Evolutionary conservation across 2,797 vertebrate species (phyloP), one percentile per base, ranked within the genome.

Genomic region (Sphenopsis melanotis): DNA sequence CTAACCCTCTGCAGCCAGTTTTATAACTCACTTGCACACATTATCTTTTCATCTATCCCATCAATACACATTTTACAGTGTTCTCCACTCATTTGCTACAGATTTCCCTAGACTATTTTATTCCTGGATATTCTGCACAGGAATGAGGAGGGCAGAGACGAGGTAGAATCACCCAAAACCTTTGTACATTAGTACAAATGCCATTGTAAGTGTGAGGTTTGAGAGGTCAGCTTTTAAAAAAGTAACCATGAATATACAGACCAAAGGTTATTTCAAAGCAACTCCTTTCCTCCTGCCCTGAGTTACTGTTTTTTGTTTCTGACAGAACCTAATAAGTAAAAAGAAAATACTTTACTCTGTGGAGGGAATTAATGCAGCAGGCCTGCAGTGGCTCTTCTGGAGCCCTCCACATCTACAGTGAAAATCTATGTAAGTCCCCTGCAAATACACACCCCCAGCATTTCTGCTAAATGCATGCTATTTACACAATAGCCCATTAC

Each of bases 401-500:
- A 93, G 56, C 23, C 29, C 44, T 87, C 61, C 70, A 56, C 71
- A 63, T 83, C 71, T 85, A 74, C 93, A 90, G n/a, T 39, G 47
- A 83, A 96, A 96, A 95, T 71, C 85, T 81, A 34, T 57, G 72
- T 74, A 84, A 89, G 81, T 56, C 75, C 74, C 81, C 86, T 93
- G 92, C 83, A 95, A 95, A 89, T 78, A 94, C 36, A 94, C 74
- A 95, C 66, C 81, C 92, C 76, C 55, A 80, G 72, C 83, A 42
- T 78, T 95, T 94, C 79, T 95, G 82, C 72, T 92, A 83, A 94
- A 96, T 46, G 74, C 65, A 13, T 83, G 90, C 87, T 94, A 74
- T 96, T 97, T 96, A 70, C 91, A 94, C 94, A 91, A 80, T 91
- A 93, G 74, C 61, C 90, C 76, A 81, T 95, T 89, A 94, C 92